Conservation (phyloP, 2,113 vertebrate species). For the Nycticebus coucang region DNA sequence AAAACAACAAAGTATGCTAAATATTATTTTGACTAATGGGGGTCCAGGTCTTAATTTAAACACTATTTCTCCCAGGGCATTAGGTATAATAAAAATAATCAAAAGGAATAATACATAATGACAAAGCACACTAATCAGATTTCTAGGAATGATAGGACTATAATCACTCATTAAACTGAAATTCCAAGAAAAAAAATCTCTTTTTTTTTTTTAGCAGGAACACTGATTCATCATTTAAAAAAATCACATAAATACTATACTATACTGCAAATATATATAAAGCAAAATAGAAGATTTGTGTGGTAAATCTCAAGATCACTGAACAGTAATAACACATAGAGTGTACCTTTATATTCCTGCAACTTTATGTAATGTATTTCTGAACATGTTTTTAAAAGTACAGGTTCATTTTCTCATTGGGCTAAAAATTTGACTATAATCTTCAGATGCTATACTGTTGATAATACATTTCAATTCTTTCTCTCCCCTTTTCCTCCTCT, state of each 20-base stretch:
- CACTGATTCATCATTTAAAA: slow-evolving; percentile 6
- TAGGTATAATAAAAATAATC: slow-evolving; percentile 12
- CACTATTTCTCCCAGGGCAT: neutral
- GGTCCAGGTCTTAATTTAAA: slow-evolving; percentile 30
- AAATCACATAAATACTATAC: neutral
- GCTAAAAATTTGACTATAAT: neutral
- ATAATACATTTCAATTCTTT: neutral
- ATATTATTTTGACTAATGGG: slow-evolving; percentile 46
- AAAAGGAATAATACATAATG: neutral
- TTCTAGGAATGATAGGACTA: slow-evolving; percentile 16
- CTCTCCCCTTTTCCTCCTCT: neutral
- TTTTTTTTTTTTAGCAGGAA: neutral
- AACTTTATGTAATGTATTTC: neutral
- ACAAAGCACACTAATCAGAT: neutral
- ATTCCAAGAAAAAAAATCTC: slow-evolving; percentile 7
- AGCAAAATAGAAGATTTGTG: neutral
- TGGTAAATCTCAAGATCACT: neutral
- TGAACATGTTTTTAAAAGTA: slow-evolving; percentile 1
- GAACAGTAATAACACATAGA: neutral
- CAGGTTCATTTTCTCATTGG: neutral
- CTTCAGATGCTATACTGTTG: neutral
- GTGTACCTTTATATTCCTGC: neutral
- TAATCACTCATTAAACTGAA: slow-evolving; percentile 48
- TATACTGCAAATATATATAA: neutral
- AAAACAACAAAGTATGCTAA: slow-evolving; percentile 6